A percentile compares a stretch with the other conserved stretches of the same genome.
Evolutionary conservation across 1,140 invertebrate species (phyloP).

Genomic region (Drosophila micromelanica): DNA sequence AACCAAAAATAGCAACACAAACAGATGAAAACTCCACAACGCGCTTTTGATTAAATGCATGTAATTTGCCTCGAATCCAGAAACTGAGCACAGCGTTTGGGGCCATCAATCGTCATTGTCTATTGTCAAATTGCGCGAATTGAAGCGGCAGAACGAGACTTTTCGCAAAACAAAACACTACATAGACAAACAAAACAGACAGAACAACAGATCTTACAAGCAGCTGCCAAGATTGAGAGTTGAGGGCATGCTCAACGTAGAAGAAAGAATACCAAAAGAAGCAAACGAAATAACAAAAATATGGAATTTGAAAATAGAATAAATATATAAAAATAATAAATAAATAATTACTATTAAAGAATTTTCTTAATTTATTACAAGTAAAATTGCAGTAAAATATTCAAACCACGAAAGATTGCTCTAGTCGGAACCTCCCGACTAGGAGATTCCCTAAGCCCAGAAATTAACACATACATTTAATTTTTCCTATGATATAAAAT

Average conservation of each 20-base stretch:
- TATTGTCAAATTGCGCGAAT: slow-evolving; percentile 74
- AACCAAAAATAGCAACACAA: slow-evolving; percentile 31
- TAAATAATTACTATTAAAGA: too few relatives aligned
- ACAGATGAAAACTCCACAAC: slow-evolving; percentile 67
- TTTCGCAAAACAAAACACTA: slow-evolving; percentile 35
- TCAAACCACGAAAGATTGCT: too few relatives aligned
- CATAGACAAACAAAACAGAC: slow-evolving; percentile 35
- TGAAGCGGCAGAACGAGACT: slow-evolving; percentile 50
- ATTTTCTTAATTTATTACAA: too few relatives aligned
- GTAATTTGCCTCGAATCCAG: slow-evolving; percentile 58
- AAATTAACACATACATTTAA: too few relatives aligned
- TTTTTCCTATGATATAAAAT: too few relatives aligned
- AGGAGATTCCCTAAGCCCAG: too few relatives aligned
- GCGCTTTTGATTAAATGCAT: slow-evolving; percentile 80
- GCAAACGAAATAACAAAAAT: too few relatives aligned
- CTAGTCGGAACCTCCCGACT: too few relatives aligned
- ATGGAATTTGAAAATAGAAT: too few relatives aligned
- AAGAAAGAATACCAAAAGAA: neutral
- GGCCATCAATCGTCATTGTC: slow-evolving; percentile 75
- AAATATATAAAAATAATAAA: too few relatives aligned
- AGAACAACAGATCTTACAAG: slow-evolving; percentile 27
- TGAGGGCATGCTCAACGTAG: neutral
- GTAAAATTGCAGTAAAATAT: too few relatives aligned
- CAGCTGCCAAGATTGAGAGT: slow-evolving; percentile 4
- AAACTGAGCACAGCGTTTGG: slow-evolving; percentile 5